These are phyloP conservation scores for Xylocopa sonorina DNA, from an alignment of 1,140 invertebrate genomes.

Conservation along the genomic window DNA sequence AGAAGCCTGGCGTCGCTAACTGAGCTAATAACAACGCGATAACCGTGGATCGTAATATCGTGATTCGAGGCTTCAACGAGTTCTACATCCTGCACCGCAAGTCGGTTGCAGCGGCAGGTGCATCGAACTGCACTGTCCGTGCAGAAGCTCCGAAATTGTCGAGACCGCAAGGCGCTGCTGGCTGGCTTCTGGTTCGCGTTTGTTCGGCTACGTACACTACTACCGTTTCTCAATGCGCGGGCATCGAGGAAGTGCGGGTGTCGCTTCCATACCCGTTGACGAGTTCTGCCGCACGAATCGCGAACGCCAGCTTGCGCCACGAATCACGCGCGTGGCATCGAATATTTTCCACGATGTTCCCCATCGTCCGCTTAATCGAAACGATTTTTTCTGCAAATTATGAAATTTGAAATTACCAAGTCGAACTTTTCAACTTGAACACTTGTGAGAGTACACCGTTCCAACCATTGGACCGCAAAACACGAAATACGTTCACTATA, in stretches of 20 bases:
- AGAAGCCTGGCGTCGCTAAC: neutral
- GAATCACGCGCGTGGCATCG: neutral
- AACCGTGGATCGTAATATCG: constrained; percentile 4
- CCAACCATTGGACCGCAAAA: no score
- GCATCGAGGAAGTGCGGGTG: neutral
- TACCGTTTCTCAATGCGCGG: neutral
- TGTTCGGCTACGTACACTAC: constrained; percentile 12
- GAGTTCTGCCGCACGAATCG: constrained; percentile 3
- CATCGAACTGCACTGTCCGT: constrained; percentile 62
- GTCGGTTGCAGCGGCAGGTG: constrained; percentile 58
- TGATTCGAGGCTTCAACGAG: constrained; percentile 45
- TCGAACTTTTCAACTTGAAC: no score
- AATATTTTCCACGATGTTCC: no score
- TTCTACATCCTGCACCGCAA: constrained; percentile 37
- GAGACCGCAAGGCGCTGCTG: constrained; percentile 53
- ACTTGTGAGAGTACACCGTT: no score
- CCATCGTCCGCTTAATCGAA: no score
- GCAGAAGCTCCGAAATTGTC: constrained; percentile 42
- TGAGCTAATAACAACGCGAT: neutral
- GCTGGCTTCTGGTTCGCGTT: constrained; percentile 42
- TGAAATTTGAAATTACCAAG: no score
- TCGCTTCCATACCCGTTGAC: constrained; percentile 9
- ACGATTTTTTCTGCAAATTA: no score
- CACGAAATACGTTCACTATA: neutral
- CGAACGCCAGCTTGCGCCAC: neutral